Evolutionary conservation across 2,797 vertebrate genomes (phyloP), one percentile per base, ranked within the genome.

Genomic region (Phaenicophaeus curvirostris): DNA sequence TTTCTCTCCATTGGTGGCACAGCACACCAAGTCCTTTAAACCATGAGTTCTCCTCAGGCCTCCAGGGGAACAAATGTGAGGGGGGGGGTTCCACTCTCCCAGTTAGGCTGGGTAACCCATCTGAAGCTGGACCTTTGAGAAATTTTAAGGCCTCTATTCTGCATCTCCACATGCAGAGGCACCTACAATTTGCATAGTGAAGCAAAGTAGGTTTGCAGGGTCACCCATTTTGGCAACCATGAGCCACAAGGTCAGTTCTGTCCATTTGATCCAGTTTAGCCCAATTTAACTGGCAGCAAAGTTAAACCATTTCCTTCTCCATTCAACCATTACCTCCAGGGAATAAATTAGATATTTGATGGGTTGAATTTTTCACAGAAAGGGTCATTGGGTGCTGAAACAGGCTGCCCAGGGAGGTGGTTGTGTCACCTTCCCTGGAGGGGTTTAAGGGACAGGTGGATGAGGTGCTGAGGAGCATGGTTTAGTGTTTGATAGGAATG

Each of bases 41-140:
- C 4, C 39, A 12, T 5, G 2, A 41, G 15, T 2, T 37, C 15
- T 66, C 18, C 28, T 48, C 7, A 14, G 71, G 5, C 5, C 5
- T 73, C 17, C 76, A 80, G 51, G 42, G 69, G 53, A 85, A 57
- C 5, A 24, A 75, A 55, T 0, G 2, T 50, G 15, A 8, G 15
- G 25, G 18, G 44, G 33, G 24, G 14, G 10, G 85, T 75, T 33
- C 31, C 13, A 8, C 5, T 69, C 15, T 39, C 30, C 37, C 21
- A 35, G 5, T 21, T 48, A 65, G 24, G 14, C 9, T 51, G 17
- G 0, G 3, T 63, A 0, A 74, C 6, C 15, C 48, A 24, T 14
- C 37, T 30, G 50, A 21, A 79, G 15, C 11, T 73, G 48, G 46
- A 58, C 3, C 23, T 50, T 25, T 8, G 28, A 74, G 48, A 53